Conservation (phyloP, 2,797 vertebrate genomes). For the Spheniscus humboldti region DNA sequence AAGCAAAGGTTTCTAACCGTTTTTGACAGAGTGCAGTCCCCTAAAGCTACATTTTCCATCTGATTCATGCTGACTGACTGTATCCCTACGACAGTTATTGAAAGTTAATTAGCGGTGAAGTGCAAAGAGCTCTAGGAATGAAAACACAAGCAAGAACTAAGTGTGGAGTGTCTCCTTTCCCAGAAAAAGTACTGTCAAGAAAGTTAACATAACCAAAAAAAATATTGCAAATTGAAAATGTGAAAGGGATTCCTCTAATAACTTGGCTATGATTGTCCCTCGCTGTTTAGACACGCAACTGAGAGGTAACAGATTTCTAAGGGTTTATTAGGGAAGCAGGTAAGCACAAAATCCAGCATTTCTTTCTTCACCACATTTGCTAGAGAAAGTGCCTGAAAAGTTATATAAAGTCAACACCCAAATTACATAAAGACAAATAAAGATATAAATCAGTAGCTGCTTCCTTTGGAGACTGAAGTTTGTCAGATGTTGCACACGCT, state of each 20-base stretch:
- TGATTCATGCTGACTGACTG: conserved; percentile 65
- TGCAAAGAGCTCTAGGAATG: conserved; percentile 58
- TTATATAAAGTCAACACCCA: not conserved
- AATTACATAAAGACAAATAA: not conserved
- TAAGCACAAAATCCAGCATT: not conserved
- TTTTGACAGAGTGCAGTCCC: conserved; percentile 42
- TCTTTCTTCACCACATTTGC: not conserved
- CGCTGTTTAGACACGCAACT: not conserved
- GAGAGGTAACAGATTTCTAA: not conserved
- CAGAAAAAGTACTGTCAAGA: not conserved
- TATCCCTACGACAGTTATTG: conserved; percentile 47
- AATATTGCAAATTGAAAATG: not conserved
- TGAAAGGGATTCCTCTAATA: not conserved
- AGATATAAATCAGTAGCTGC: not conserved
- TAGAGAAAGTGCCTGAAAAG: not conserved
- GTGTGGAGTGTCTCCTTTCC: not conserved
- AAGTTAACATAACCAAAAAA: not conserved
- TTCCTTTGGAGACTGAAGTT: conserved; percentile 7
- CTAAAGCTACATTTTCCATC: conserved; percentile 58
- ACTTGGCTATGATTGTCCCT: not conserved
- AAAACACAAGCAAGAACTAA: conserved; percentile 41
- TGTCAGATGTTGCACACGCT: conserved; percentile 19
- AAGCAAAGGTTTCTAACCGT: conserved; percentile 39
- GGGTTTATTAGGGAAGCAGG: not conserved
- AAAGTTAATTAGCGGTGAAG: conserved; percentile 64